A percentile compares a stretch with the other conserved stretches of the same genome.
Conservation (phyloP, 2,888 invertebrate species). For the Drosophila trichaetosa region DNA sequence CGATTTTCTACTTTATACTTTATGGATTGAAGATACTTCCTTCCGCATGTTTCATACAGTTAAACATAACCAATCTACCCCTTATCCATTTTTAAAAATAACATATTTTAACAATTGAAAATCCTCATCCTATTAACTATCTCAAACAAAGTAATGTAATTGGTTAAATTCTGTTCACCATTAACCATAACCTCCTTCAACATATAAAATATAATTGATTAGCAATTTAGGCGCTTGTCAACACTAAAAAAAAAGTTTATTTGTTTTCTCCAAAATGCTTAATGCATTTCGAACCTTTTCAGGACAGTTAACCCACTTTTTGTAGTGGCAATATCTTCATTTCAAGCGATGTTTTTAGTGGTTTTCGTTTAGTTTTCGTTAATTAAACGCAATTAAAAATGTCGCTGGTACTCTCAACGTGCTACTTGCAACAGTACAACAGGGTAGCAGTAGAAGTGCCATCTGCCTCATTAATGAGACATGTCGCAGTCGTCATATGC, state of each 20-base stretch:
- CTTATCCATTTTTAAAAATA: neutral
- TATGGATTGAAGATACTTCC: neutral
- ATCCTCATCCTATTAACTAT: neutral
- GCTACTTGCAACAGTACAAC: slow-evolving; percentile 16
- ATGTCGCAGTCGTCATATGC: slow-evolving; percentile 69
- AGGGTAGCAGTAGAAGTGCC: slow-evolving; percentile 20
- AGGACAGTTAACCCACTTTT: neutral
- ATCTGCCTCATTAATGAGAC: slow-evolving; percentile 72
- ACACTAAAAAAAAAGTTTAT: neutral
- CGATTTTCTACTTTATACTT: neutral
- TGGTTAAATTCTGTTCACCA: neutral
- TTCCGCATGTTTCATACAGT: neutral
- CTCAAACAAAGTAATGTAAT: neutral
- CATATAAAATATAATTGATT: neutral
- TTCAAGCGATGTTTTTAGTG: slow-evolving; percentile 32
- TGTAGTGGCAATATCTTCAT: neutral
- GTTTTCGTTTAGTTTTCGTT: slow-evolving; percentile 73
- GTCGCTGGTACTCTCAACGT: slow-evolving; percentile 29
- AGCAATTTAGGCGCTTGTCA: neutral
- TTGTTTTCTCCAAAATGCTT: neutral
- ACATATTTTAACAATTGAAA: neutral
- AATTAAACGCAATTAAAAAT: slow-evolving; percentile 73
- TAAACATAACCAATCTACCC: accelerated
- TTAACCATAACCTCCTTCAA: neutral
- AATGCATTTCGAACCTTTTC: neutral